Evolutionary conservation across 2,888 invertebrate genomes (phyloP).

Genomic region (Gortyna flavago): DNA sequence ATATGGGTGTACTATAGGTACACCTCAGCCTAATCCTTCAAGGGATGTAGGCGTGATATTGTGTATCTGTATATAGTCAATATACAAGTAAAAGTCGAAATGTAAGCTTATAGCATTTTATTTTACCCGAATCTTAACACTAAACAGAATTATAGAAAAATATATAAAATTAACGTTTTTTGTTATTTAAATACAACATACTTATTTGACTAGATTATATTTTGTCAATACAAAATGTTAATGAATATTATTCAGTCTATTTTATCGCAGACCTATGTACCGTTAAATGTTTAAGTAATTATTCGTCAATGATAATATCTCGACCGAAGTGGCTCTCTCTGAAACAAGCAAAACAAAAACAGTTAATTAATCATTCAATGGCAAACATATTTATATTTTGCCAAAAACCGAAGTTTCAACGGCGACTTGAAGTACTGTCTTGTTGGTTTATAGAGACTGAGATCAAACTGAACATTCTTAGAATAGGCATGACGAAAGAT

Average conservation of each 20-base stretch:
- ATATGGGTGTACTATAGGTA: too few species aligned
- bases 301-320: constrained; percentile 69
- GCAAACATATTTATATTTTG: background rate
- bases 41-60: too few species aligned
- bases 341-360: constrained; percentile 62
- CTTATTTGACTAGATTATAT: constrained; percentile 45
- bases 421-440: background rate
- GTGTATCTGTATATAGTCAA: background rate
- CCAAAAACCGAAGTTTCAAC: background rate
- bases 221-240: constrained; percentile 13
- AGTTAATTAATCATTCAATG: background rate
- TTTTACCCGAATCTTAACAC: constrained; percentile 29
- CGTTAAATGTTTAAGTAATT: background rate
- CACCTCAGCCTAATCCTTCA: too few species aligned
- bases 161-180: background rate
- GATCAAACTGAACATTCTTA: too few species aligned
- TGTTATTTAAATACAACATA: background rate
- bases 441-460: background rate
- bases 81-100: background rate
- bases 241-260: constrained; percentile 40
- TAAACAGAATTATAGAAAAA: constrained; percentile 10
- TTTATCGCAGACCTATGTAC: background rate
- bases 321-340: constrained; percentile 77
- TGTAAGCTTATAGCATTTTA: constrained; percentile 28
- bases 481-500: too few species aligned